Conservation (phyloP, 1,140 invertebrate genomes). For the Drosophila miranda region DNA sequence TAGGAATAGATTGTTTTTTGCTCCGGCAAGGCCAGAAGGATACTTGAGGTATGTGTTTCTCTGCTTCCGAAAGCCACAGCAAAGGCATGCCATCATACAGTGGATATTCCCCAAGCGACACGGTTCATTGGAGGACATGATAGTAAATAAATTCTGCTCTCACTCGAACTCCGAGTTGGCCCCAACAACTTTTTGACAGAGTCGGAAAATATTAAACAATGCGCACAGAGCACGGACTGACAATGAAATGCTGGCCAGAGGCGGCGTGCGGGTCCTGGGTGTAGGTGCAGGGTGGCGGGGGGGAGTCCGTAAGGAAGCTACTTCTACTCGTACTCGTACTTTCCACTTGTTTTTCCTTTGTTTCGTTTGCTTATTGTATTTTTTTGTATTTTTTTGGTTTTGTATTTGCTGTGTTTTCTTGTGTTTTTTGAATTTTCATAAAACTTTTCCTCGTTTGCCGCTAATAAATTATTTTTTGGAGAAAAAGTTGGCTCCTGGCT, state of each 20-base stretch:
- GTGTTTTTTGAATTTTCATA: slow-evolving; percentile 69
- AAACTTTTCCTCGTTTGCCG: slow-evolving; percentile 78
- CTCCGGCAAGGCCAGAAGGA: no score
- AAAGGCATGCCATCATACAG: background rate
- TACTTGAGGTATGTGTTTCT: no score
- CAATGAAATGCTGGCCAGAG: slow-evolving; percentile 57
- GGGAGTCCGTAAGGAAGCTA: slow-evolving; percentile 10
- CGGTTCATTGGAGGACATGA: slow-evolving; percentile 35
- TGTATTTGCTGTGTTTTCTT: slow-evolving; percentile 16
- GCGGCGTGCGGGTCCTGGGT: background rate
- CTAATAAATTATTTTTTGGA: slow-evolving; percentile 76
- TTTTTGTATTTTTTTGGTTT: slow-evolving; percentile 8
- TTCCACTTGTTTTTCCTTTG: slow-evolving; percentile 47
- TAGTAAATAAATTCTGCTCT: slow-evolving; percentile 57
- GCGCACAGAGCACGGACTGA: slow-evolving; percentile 38
- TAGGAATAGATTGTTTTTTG: no score
- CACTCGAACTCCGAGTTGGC: slow-evolving; percentile 15
- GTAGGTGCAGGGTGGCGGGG: no score
- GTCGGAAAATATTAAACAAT: slow-evolving; percentile 68
- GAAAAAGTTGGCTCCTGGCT: slow-evolving; percentile 42
- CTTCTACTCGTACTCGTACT: slow-evolving; percentile 29
- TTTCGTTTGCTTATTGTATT: slow-evolving; percentile 10
- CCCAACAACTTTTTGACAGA: slow-evolving; percentile 55
- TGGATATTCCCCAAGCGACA: background rate
- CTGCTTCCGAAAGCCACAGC: no score